A percentile compares a stretch with the other conserved stretches of the same genome.
These are phyloP conservation scores for Ditula angustiorana DNA, from an alignment of 2,888 invertebrate genomes.

Conservation along the genomic window DNA sequence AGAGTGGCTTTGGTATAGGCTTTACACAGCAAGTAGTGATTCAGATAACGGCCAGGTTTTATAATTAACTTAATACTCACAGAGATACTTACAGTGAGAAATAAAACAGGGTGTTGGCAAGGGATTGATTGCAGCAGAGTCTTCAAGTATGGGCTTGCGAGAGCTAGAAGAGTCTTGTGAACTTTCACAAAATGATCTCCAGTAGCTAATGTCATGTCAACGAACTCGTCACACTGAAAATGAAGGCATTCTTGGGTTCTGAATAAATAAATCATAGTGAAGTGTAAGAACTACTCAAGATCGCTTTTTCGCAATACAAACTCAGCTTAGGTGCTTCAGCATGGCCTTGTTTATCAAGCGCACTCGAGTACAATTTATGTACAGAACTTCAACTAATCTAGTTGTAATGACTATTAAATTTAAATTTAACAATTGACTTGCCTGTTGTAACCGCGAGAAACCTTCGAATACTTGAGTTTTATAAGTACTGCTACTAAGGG, in stretches of 20 bases:
- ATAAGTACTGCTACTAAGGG: slow-evolving; percentile 24
- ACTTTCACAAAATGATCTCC: slow-evolving; percentile 73
- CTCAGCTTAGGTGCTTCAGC: too few relatives aligned
- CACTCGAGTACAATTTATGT: too few relatives aligned
- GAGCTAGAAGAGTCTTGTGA: slow-evolving; percentile 67
- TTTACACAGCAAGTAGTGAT: too few relatives aligned
- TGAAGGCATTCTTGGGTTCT: too few relatives aligned
- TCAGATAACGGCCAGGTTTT: background rate
- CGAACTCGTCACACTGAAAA: slow-evolving; percentile 72
- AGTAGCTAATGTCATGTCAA: slow-evolving; percentile 77
- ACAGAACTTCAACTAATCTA: too few relatives aligned
- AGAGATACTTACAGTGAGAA: slow-evolving; percentile 65
- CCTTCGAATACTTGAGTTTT: slow-evolving; percentile 30
- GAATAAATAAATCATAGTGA: too few relatives aligned
- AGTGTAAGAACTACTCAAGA: too few relatives aligned
- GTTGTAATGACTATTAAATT: too few relatives aligned
- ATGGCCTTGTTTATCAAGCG: too few relatives aligned
- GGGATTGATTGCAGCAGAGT: slow-evolving; percentile 60
- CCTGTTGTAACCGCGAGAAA: slow-evolving; percentile 29
- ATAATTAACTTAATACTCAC: background rate
- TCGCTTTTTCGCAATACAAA: too few relatives aligned
- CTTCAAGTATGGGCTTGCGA: slow-evolving; percentile 74
- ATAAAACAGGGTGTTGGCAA: slow-evolving; percentile 68
- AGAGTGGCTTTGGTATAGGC: too few relatives aligned
- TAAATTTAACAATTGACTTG: background rate